Percentiles rank a stretch among this genome's conserved stretches.
Evolutionary conservation across 64 coral and sea anemone species (phyloP).

Genomic region (Exaiptasia diaphana): DNA sequence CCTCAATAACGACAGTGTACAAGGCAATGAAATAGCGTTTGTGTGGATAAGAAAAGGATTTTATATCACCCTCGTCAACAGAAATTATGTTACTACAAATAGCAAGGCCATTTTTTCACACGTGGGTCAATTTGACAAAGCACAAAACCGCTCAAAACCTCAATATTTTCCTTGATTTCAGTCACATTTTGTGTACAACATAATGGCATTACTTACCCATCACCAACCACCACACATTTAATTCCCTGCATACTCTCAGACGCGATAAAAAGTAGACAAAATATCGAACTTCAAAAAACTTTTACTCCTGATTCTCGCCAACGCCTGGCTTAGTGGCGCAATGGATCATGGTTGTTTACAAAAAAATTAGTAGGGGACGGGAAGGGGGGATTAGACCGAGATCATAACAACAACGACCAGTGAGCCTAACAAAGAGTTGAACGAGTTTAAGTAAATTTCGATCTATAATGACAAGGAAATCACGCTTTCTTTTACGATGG

Average conservation of each 20-base stretch:
- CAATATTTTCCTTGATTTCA: not conserved
- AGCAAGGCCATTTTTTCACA: too few relatives aligned
- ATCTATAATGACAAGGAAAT: too few relatives aligned
- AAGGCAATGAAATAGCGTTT: too few relatives aligned
- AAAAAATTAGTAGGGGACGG: not conserved
- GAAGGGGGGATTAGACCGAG: too few relatives aligned
- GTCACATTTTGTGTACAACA: not conserved
- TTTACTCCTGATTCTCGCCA: conserved; percentile 11
- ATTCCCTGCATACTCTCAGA: conserved; percentile 40
- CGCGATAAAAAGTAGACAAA: not conserved
- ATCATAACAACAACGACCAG: too few relatives aligned
- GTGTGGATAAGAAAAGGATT: too few relatives aligned
- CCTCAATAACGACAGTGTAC: too few relatives aligned
- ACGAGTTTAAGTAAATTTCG: too few relatives aligned
- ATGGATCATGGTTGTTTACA: not conserved
- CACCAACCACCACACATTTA: conserved; percentile 62
- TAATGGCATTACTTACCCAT: conserved; percentile 26
- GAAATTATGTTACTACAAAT: too few relatives aligned
- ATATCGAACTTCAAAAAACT: conserved; percentile 34
- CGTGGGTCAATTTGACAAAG: not conserved
- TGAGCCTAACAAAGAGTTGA: too few relatives aligned
- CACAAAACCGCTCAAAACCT: conserved; percentile 1
- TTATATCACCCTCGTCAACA: too few relatives aligned
- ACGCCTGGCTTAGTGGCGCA: conserved; percentile 16
- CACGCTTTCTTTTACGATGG: too few relatives aligned